Percentiles rank a stretch among this genome's conserved stretches.
These are phyloP conservation scores for Brotula barbata DNA, from an alignment of 2,797 vertebrate genomes.

Conservation along the genomic window DNA sequence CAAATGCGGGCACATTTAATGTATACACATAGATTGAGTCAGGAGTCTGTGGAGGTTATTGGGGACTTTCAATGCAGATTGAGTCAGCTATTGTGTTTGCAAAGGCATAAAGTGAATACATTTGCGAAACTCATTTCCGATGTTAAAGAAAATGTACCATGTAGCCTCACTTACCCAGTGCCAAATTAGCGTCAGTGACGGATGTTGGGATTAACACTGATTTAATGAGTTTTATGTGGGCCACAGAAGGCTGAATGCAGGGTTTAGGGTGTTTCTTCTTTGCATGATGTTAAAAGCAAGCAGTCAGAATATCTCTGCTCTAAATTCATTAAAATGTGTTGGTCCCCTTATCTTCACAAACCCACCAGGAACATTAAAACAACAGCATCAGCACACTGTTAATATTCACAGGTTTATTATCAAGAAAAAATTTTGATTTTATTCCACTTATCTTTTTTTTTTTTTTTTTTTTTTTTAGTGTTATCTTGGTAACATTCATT, in stretches of 20 bases:
- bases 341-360: slow-evolving; percentile 31
- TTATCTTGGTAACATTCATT: slow-evolving; percentile 7
- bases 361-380: slow-evolving; percentile 17
- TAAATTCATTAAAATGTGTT: slow-evolving; percentile 51
- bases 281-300: slow-evolving; percentile 48
- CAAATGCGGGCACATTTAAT: slow-evolving; percentile 34
- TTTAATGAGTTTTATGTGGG: slow-evolving; percentile 62
- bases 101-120: slow-evolving; percentile 1
- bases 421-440: slow-evolving; percentile 1
- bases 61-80: slow-evolving; percentile 35
- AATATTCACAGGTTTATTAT: too few relatives aligned
- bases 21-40: slow-evolving; percentile 29
- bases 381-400: neutral
- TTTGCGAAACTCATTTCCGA: slow-evolving; percentile 31
- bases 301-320: slow-evolving; percentile 44
- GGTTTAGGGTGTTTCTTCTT: slow-evolving; percentile 58
- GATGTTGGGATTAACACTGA: slow-evolving; percentile 67
- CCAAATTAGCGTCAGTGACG: slow-evolving; percentile 68
- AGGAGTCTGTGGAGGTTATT: slow-evolving; percentile 36
- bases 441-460: slow-evolving; percentile 3
- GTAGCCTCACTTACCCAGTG: slow-evolving; percentile 39
- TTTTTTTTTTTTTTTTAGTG: too few relatives aligned
- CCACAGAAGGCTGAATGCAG: slow-evolving; percentile 54
- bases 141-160: slow-evolving; percentile 50
- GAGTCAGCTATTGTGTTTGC: slow-evolving; percentile 21